Evolutionary conservation across 2,113 vertebrate species (phyloP).

Genomic region (Gambusia holbrooki): DNA sequence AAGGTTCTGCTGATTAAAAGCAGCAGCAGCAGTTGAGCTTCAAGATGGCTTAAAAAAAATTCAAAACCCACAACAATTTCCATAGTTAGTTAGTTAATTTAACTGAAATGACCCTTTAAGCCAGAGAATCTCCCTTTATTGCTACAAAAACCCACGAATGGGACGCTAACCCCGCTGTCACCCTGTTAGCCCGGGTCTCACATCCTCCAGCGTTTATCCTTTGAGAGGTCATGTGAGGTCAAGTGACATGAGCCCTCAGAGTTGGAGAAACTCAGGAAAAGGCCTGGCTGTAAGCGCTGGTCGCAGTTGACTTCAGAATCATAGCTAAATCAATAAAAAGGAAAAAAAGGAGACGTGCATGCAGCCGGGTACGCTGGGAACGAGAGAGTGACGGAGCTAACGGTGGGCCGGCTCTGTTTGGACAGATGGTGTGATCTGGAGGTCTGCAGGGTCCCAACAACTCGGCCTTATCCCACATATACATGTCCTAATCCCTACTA

Average conservation of each 20-base stretch:
- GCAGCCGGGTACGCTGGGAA: neutral
- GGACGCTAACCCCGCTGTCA: slow-evolving; percentile 43
- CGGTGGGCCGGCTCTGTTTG: slow-evolving; percentile 34
- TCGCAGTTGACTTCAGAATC: neutral
- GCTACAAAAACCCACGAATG: slow-evolving; percentile 20
- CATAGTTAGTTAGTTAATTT: slow-evolving; percentile 4
- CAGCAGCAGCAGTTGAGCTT: neutral
- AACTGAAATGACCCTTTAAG: slow-evolving; percentile 20
- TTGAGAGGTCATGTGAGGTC: slow-evolving; percentile 27
- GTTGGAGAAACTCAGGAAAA: slow-evolving; percentile 13
- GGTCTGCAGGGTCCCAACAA: slow-evolving; percentile 52
- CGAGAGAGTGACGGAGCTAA: slow-evolving; percentile 52
- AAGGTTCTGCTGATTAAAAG: neutral
- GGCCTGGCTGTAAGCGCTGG: neutral
- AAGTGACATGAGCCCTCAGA: neutral
- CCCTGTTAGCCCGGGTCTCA: slow-evolving; percentile 35
- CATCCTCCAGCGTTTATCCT: slow-evolving; percentile 38
- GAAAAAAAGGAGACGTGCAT: neutral
- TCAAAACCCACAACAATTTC: neutral
- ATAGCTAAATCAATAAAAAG: neutral
- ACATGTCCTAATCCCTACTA: slow-evolving; percentile 78
- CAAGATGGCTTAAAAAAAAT: neutral
- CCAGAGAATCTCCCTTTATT: slow-evolving; percentile 5
- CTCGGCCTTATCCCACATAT: slow-evolving; percentile 74
- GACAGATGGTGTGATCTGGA: slow-evolving; percentile 70